A percentile compares a stretch with the other conserved stretches of the same genome.
phyloP scores from a whole-genome alignment of 2,888 invertebrate species.

The Euzetes globulus region DNA sequence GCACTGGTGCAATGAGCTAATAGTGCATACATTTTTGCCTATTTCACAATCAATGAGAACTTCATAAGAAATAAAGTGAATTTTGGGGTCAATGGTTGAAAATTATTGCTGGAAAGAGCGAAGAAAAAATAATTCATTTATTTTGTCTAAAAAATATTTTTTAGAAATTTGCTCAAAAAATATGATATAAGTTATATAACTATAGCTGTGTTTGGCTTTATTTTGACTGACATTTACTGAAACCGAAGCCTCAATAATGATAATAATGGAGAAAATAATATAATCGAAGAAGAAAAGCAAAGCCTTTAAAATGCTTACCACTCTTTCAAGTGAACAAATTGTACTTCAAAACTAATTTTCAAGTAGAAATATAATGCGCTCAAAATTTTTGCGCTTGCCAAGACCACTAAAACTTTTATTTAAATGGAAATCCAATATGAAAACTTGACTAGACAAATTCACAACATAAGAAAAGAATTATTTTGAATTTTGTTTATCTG shows the following conservation, averaged over 20 bases:
- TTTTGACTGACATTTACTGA: slow-evolving; percentile 6
- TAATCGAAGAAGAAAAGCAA: slow-evolving; percentile 5
- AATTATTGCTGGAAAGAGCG: neutral
- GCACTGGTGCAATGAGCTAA: neutral
- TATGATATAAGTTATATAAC: neutral
- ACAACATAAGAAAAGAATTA: no score
- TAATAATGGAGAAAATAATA: neutral
- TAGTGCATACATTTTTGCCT: neutral
- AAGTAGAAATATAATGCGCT: neutral
- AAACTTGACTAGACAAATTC: no score
- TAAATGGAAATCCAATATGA: no score
- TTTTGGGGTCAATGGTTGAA: neutral
- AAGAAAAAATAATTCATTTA: neutral
- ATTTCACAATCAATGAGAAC: neutral
- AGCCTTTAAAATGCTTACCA: neutral
- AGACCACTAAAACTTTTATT: no score
- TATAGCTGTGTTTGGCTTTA: neutral
- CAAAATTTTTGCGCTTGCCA: neutral
- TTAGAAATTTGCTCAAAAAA: neutral
- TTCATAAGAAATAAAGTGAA: neutral
- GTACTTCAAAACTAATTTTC: slow-evolving; percentile 16
- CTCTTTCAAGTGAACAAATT: neutral
- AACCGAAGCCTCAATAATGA: neutral
- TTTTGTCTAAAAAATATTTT: neutral
- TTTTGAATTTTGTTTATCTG: no score